Percentiles rank a stretch among this genome's conserved stretches.
Evolutionary conservation across 2,888 invertebrate species (phyloP).

Genomic region (Subacronicta megacephala): DNA sequence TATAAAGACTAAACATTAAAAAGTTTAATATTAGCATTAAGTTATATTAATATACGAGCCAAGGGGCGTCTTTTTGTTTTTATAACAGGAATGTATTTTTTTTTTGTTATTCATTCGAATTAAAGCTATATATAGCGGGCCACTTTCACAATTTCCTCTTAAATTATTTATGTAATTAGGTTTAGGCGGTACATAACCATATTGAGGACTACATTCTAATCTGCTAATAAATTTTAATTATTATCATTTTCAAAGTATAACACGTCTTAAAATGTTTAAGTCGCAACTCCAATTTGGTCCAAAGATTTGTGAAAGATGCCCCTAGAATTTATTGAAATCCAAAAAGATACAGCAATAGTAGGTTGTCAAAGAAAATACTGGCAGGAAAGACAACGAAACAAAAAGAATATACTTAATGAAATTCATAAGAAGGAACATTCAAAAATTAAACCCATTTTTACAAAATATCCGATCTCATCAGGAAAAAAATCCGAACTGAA

Average conservation of each 20-base stretch:
- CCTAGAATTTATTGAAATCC: conserved; percentile 44
- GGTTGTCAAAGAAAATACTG: conserved; percentile 56
- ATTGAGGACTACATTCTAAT: conserved; percentile 43
- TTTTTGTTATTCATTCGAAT: conserved; percentile 50
- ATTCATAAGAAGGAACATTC: conserved; percentile 65
- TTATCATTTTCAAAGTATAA: conserved; percentile 30
- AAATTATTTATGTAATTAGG: conserved; percentile 48
- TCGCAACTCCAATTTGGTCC: conserved; percentile 45
- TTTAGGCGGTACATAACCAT: conserved; percentile 54
- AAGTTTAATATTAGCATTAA: conserved; percentile 71
- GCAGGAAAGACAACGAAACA: conserved; percentile 58
- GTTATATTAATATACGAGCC: conserved; percentile 65
- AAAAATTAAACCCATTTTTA: conserved; percentile 39
- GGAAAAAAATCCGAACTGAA: conserved; percentile 42
- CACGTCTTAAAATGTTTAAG: conserved; percentile 38
- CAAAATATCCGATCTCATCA: conserved; percentile 50
- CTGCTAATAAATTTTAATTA: conserved; percentile 36
- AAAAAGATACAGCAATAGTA: conserved; percentile 48
- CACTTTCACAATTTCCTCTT: conserved; percentile 54
- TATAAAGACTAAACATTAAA: conserved; percentile 63
- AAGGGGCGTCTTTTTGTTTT: conserved; percentile 68
- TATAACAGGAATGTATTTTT: conserved; percentile 64
- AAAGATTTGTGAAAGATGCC: conserved; percentile 52
- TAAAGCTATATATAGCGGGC: conserved; percentile 56
- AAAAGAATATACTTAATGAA: conserved; percentile 54